Percentiles rank a stretch among this genome's conserved stretches.
These are phyloP conservation scores for Lycaon pictus DNA, from an alignment of 2,113 vertebrate genomes.

Conservation along the genomic window DNA sequence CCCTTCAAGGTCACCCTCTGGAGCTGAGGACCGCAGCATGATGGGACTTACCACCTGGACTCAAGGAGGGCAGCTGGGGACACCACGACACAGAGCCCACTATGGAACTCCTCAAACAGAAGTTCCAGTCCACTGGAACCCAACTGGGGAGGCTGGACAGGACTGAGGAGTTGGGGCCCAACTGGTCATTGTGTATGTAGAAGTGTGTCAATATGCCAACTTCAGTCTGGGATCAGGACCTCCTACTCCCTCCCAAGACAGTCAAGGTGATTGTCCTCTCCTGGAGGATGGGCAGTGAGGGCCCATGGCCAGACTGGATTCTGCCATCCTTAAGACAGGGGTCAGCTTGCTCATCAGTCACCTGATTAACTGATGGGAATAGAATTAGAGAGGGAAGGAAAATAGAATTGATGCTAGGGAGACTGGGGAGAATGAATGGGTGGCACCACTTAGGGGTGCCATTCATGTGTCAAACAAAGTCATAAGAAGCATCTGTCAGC, in stretches of 20 bases:
- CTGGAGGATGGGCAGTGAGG: not conserved
- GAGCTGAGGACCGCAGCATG: not conserved
- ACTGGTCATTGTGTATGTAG: not conserved
- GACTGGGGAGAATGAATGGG: no score
- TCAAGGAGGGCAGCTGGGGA: not conserved
- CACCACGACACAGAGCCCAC: fast-evolving
- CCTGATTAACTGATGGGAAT: not conserved
- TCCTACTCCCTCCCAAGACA: not conserved
- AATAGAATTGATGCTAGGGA: not conserved
- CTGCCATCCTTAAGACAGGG: not conserved
- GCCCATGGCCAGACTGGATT: not conserved
- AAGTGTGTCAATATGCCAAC: not conserved
- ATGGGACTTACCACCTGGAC: not conserved
- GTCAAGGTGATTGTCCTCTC: not conserved
- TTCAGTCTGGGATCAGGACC: not conserved
- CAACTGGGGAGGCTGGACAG: not conserved
- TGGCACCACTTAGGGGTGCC: no score
- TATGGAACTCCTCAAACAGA: not conserved
- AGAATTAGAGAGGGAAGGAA: not conserved
- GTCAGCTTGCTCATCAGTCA: not conserved
- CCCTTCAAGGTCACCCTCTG: not conserved
- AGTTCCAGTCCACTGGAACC: not conserved
- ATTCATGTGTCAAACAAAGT: not conserved
- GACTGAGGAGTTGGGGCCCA: not conserved
- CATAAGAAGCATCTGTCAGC: not conserved